A percentile compares a stretch with the other conserved stretches of the same genome.
Conservation (phyloP, 1,140 invertebrate genomes). For the Sminthurinus signatus region DNA sequence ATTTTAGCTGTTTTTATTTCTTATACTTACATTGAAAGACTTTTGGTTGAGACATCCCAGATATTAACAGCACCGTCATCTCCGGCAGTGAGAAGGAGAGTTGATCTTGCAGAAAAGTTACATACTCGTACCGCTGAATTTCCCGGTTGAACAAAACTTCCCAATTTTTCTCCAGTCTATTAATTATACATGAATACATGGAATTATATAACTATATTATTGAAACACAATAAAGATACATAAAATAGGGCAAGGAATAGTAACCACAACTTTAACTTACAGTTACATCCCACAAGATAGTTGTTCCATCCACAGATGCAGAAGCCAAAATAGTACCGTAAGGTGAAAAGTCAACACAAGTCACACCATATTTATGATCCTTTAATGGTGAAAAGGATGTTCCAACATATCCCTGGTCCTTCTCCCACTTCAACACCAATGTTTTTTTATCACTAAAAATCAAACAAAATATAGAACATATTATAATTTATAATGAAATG, state of each 20-base stretch:
- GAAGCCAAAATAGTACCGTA: constrained; percentile 62
- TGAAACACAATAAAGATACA: no score
- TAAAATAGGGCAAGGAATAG: no score
- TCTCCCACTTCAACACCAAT: constrained; percentile 57
- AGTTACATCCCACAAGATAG: constrained; percentile 60
- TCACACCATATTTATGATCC: constrained; percentile 58
- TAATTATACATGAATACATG: no score
- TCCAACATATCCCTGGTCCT: constrained; percentile 53
- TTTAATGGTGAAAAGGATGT: constrained; percentile 53
- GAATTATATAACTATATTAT: no score
- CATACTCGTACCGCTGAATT: constrained; percentile 59
- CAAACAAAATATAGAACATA: background rate
- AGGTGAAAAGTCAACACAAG: constrained; percentile 50
- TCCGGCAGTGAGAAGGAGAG: constrained; percentile 59
- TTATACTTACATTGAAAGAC: no score
- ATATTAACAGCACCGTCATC: constrained; percentile 67
- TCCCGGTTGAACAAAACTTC: constrained; percentile 58
- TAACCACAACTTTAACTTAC: constrained; percentile 38
- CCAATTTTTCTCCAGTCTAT: constrained; percentile 56
- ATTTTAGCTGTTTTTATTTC: no score
- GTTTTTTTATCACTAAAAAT: constrained; percentile 57
- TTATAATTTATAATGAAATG: no score
- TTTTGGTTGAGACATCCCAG: no score
- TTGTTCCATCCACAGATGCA: constrained; percentile 64
- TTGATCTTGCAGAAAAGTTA: constrained; percentile 60